Conservation (phyloP, 2,888 invertebrate species). For the Nasonovia ribisnigri region DNA sequence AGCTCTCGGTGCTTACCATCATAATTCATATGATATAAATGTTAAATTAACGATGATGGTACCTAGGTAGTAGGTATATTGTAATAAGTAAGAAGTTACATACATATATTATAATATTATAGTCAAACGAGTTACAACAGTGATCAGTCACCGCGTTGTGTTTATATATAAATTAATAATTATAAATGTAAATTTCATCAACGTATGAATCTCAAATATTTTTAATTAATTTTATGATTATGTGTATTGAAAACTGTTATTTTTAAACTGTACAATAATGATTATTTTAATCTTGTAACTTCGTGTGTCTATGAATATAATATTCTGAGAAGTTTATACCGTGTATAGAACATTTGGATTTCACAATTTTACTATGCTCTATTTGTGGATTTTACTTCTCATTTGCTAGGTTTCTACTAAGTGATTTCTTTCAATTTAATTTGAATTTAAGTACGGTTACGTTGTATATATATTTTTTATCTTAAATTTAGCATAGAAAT, state of each 20-base stretch:
- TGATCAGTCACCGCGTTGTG: neutral
- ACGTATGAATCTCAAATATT: neutral
- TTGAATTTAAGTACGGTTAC: neutral
- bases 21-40: neutral
- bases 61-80: neutral
- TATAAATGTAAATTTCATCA: neutral
- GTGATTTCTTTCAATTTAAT: neutral
- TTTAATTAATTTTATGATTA: neutral
- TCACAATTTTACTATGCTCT: neutral
- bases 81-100: neutral
- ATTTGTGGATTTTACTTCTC: neutral
- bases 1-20: neutral
- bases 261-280: neutral
- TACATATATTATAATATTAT: neutral
- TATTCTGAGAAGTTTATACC: no score
- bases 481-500: neutral
- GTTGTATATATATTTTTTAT: neutral
- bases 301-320: no score
- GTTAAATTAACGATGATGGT: neutral
- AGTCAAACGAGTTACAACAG: neutral
- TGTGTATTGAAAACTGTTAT: neutral
- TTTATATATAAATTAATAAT: neutral
- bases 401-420: neutral
- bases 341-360: no score
- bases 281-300: conserved; percentile 32